Base-by-base conservation (phyloP, 2,888 invertebrate species). In the Melipona bicolor region DNA sequence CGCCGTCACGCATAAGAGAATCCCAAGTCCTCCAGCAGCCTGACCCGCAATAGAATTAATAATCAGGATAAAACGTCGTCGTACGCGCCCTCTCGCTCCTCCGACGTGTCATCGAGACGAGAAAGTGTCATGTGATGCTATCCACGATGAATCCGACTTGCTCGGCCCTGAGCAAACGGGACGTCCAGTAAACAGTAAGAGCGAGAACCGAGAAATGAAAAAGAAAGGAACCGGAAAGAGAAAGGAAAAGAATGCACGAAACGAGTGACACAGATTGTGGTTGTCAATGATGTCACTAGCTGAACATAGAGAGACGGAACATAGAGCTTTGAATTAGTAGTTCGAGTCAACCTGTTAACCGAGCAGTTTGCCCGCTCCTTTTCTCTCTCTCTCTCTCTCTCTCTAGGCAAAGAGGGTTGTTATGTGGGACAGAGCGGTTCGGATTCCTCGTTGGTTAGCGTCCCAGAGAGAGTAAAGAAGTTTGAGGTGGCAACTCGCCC, bases 41-140 rank as follows among this genome's bases (percentile, higher is more conserved):
- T 70, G 68, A 77, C 70, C 75, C 79, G 75, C 77, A 80, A 68
- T 87, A 86, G 82, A 81, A 88, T 87, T 86, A 89, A 61, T 75
- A 61, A 75, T 81, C 78, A 83, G 83, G 79, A 77, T 70, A 61
- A 75, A 82, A 80, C 70, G 54, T 90, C 90, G 90, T 88, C 90
- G 91, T 87, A 86, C 88, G 87, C 88, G 90, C 89, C 88, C 92
- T 87, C 91, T 91, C 91, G 92, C 92, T 90, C 90, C 88, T 88
- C 79, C 87, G 68, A 17, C 61, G 19, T 61, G 19, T 49, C 54
- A 17, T 62, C 70, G 13, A 19, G 17, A 19, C 49, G 43, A 15
- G 17, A 68, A 21, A 21, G 65, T 11, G 59, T 49, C 24, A 24
- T 0, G 21, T 0, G 21, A 13, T 36, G n/a, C 52, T 54, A 36